Percentiles rank a stretch among this genome's conserved stretches.
Evolutionary conservation across 2,797 vertebrate species (phyloP).

Genomic region (Triplophysa bombifrons): DNA sequence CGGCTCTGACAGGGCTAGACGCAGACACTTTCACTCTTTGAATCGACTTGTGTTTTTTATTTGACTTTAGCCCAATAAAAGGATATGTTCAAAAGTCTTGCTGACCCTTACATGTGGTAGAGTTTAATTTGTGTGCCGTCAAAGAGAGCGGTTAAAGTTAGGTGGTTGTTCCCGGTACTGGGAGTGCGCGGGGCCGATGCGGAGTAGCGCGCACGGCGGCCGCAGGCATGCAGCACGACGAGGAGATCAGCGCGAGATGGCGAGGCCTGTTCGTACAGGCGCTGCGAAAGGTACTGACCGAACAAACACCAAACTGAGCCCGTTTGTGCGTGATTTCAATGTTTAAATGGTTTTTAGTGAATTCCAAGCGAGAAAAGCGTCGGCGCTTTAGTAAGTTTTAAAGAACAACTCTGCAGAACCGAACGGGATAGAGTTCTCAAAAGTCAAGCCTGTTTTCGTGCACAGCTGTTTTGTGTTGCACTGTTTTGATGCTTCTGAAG

Average conservation of each 20-base stretch:
- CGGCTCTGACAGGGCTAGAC: conserved; percentile 37
- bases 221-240: conserved; percentile 94
- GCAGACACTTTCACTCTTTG: conserved; percentile 2
- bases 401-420: neutral
- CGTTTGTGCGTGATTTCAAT: neutral
- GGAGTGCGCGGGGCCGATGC: conserved; percentile 82
- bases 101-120: conserved; percentile 35
- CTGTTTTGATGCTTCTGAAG: conserved; percentile 4
- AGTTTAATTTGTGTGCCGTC: conserved; percentile 55
- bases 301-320: neutral
- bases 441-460: neutral
- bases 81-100: conserved; percentile 9
- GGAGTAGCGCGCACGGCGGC: conserved; percentile 81
- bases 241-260: conserved; percentile 96
- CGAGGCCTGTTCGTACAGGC: conserved; percentile 94
- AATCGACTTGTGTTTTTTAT: neutral
- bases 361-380: neutral
- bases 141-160: conserved; percentile 58
- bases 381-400: neutral
- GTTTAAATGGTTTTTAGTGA: neutral
- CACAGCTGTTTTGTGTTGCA: conserved; percentile 20
- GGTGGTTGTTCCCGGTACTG: conserved; percentile 75
- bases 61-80: neutral
- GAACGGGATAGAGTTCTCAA: neutral
- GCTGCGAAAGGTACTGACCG: conserved; percentile 85